Base-by-base conservation (phyloP, 2,888 invertebrate genomes). In the Pachymerium ferrugineum region DNA sequence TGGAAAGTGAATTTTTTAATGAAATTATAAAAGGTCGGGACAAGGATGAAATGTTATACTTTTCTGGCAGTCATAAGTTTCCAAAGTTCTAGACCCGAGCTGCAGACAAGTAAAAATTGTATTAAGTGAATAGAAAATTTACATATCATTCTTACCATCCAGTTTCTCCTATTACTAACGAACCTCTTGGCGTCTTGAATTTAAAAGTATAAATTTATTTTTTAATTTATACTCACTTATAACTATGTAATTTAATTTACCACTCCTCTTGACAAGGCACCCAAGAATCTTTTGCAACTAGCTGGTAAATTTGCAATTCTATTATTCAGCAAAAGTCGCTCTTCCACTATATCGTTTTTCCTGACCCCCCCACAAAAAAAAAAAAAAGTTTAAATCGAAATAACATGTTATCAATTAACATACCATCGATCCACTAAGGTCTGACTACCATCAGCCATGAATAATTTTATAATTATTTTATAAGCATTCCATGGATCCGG, bases 391-490 rank as follows among this genome's bases (percentile, higher is more conserved):
- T 8, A 38, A 38, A 38, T 3, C 38, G n/a, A 38, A 38, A n/a
- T 38, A 2, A n/a, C 8, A 4, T 4, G n/a, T 31, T 33, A 73
- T 35, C 29, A 19, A 19, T 19, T 22, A 30, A 22, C 33, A 74
- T 74, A 76, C 77, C 75, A 76, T 16, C 71, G 22, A 35, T 76
- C 67, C 14, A 31, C 38, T 1, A 77, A 73, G 47, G 16, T 68
- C 22, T 75, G 28, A 72, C 77, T 75, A 12, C 72, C 74, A 70
- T 78, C 78, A 1, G 78, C 78, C 73, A 73, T 75, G 3, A 31
- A 71, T 0, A 78, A 70, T 68, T 74, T 72, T 0, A 47, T 14
- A 12, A 76, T 31, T 3, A 77, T 14, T 33, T 74, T 38, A 33
- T 74, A 73, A 19, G 76, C 69, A 33, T 75, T 62, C 25, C 33